phyloP scores from a whole-genome alignment of 2,888 invertebrate genomes.

The Myopa tessellatipennis region DNA sequence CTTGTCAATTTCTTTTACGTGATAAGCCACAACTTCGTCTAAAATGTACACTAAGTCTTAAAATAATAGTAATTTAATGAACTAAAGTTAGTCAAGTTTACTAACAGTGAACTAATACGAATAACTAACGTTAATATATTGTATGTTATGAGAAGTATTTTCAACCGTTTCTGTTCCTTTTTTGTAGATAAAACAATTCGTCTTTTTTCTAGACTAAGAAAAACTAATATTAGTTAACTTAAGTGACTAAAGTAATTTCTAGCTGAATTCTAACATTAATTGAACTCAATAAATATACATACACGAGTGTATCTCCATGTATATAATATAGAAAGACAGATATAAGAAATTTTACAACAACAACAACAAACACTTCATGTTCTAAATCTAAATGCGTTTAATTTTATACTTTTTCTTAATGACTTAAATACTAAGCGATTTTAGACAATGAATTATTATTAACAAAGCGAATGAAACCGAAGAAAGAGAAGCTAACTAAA shows the following conservation, averaged over 20 bases:
- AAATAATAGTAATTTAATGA: slow-evolving; percentile 8
- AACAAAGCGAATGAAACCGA: neutral
- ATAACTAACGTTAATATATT: too few relatives aligned
- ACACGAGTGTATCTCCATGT: neutral
- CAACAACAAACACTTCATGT: slow-evolving; percentile 41
- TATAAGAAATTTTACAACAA: slow-evolving; percentile 23
- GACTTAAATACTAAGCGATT: slow-evolving; percentile 37
- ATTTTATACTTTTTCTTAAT: slow-evolving; percentile 41
- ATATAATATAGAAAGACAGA: neutral
- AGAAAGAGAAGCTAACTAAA: neutral
- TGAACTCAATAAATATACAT: neutral
- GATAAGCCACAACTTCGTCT: slow-evolving; percentile 66
- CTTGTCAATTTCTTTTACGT: slow-evolving; percentile 69
- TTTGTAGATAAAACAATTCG: too few relatives aligned
- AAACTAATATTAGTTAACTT: neutral
- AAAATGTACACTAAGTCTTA: slow-evolving; percentile 43
- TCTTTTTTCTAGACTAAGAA: neutral
- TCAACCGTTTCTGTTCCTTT: too few relatives aligned
- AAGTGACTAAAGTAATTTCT: neutral
- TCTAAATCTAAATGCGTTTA: slow-evolving; percentile 56
- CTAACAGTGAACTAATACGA: too few relatives aligned
- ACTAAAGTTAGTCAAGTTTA: too few relatives aligned
- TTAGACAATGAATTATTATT: slow-evolving; percentile 39
- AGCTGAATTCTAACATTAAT: neutral
- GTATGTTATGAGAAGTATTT: too few relatives aligned